A percentile compares a stretch with the other conserved stretches of the same genome.
phyloP scores from a whole-genome alignment of 2,797 vertebrate species.

The Rhynchotus rufescens region DNA sequence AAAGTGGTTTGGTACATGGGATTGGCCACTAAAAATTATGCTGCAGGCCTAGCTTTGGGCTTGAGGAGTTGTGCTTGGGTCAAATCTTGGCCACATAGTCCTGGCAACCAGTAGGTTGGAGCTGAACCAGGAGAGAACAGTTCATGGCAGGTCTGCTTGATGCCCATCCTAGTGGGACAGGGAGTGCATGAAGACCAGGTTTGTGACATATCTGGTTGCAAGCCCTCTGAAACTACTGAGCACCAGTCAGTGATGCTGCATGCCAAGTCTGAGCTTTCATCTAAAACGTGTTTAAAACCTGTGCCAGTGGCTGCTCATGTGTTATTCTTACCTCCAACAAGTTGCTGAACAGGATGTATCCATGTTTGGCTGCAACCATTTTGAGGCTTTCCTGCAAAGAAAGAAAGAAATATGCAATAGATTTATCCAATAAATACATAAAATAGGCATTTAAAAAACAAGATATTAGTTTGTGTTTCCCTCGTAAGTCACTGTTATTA shows the following conservation, averaged over 20 bases:
- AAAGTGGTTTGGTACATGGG: neutral
- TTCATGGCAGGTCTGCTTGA: neutral
- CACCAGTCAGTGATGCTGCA: too few species aligned
- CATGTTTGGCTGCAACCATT: conserved; percentile 81
- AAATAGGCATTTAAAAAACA: neutral
- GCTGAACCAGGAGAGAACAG: neutral
- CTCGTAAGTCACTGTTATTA: neutral
- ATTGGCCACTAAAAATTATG: neutral
- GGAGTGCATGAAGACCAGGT: neutral
- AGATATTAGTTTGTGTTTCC: neutral
- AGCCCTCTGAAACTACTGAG: neutral
- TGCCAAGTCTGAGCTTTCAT: neutral
- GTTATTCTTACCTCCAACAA: conserved; percentile 86
- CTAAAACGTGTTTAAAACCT: neutral
- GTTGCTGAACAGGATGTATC: conserved; percentile 86
- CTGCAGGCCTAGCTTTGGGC: neutral
- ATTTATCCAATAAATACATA: neutral
- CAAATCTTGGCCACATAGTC: neutral
- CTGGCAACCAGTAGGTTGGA: neutral
- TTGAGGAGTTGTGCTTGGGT: neutral
- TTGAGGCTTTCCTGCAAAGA: conserved; percentile 84
- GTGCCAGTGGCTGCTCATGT: neutral
- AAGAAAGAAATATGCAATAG: neutral
- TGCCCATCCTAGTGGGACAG: neutral
- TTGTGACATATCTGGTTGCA: neutral